Evolutionary conservation across 2,797 vertebrate species (phyloP), one percentile per base, ranked within the genome.

Genomic region (Phataginus tricuspis): DNA sequence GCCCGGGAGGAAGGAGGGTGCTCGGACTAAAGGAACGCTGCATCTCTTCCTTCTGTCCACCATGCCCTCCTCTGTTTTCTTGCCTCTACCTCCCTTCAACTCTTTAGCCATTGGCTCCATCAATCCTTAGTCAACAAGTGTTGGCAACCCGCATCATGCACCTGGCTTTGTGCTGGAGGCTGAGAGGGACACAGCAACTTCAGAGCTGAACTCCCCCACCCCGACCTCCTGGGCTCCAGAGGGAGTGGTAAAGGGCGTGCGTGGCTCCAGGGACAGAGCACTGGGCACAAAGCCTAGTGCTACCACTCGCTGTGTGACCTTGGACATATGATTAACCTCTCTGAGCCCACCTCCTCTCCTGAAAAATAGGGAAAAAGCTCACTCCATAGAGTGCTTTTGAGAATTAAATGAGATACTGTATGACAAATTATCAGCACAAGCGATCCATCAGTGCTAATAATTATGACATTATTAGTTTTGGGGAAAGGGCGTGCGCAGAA

Each of bases 101-200:
- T 39, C 59, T 55, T 53, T 8, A 55, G 66, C 21, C 69, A 16
- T 8, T 2, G 6, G 74, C n/a, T 31, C 19, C 4, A 45, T 34
- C 2, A 1, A 0, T 23, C 59, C 21, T 14, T 21, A 42, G 27
- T 10, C 1, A 49, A 2, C 0, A 42, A 51, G 25, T 4, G 16
- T 34, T 10, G 7, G 37, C 0, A 2, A 6, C 31, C n/a, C 10
- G 14, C 42, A 19, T 29, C 37, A 5, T 5, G 45, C 1, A 11
- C 16, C 42, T 49, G 9, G 12, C 31, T 82, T 77, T 39, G 39
- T 11, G 1, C 15, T 18, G 18, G 82, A 59, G 68, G 45, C 9
- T 0, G 7, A 31, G 4, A 27, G 1, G 14, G 4, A 31, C 9
- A 18, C 74, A 53, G 29, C 4, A 45, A 16, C 10, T 1, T 66